Base-by-base conservation (phyloP, 2,797 vertebrate genomes). In the Siniperca obscura region DNA sequence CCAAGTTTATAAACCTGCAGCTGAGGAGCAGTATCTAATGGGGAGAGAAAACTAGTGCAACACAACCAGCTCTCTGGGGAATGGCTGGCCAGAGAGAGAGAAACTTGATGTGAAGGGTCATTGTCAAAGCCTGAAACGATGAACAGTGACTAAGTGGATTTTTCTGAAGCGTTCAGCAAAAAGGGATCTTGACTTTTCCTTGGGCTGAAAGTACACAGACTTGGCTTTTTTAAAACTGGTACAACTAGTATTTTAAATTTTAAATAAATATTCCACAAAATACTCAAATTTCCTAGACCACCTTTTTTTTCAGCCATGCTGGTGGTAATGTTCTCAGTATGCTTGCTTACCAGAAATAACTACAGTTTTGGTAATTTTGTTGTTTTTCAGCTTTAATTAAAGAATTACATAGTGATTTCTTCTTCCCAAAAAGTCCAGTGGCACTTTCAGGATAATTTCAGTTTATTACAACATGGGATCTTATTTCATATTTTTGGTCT, bases 31-130 rank as follows among this genome's bases (percentile, higher is more conserved):
- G 67, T 64, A 40, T 79, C 38, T 64, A 27, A 42, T 17, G 30
- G 10, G 13, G 53, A 40, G 42, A 76, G n/a, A 59, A 46, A 72
- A 36, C 16, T 14, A 5, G 8, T 61, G n/a, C 52, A 61, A 55
- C 36, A 50, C 38, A 50, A 38, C 8, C 57, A 48, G 77, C 53
- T 74, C 50, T 56, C 40, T 70, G 60, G 42, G 17, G 34, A 76
- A 25, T 0, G 25, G 55, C 34, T 13, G 48, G 30, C 11, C 53
- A 11, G 25, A 73, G 57, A 4, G 53, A 67, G 22, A 21, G 81
- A 70, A 76, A 81, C 69, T 80, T 3, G 40, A 85, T 72, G 80
- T 81, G 83, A 81, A 83, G 79, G 82, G 25, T 81, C 80, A 77
- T 56, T 46, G 76, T 71, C 57, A 59, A 42, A 69, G 71, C 66